These are phyloP conservation scores for Manis pentadactyla DNA, from an alignment of 2,797 vertebrate genomes.

Conservation along the genomic window DNA sequence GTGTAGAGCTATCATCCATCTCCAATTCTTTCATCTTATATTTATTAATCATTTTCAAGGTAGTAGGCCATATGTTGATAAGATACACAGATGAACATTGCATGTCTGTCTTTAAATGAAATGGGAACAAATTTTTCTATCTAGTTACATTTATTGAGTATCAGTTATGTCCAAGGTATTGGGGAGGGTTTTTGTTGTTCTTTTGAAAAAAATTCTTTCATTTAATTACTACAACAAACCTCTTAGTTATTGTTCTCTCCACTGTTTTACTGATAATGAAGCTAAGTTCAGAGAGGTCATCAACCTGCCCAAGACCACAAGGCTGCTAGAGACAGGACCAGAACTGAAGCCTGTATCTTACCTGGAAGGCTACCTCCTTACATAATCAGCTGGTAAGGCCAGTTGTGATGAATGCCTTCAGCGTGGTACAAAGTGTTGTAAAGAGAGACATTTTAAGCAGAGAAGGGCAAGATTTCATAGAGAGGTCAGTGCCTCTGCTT, in stretches of 20 bases:
- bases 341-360: background rate
- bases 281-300: background rate
- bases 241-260: background rate
- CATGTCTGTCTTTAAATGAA: background rate
- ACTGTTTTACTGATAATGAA: background rate
- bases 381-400: background rate
- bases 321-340: background rate
- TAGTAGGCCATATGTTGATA: background rate
- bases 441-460: background rate
- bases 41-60: background rate
- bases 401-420: background rate
- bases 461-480: background rate
- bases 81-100: background rate
- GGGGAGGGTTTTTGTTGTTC: background rate
- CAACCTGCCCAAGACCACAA: background rate
- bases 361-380: background rate
- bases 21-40: background rate
- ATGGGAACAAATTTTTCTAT: background rate
- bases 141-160: background rate
- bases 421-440: accelerated
- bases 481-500: background rate
- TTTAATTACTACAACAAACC: too few relatives aligned
- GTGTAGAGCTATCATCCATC: background rate
- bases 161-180: background rate
- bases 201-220: background rate